These are phyloP conservation scores for Caenorhabditis sp. DNA, from an alignment of 2,888 invertebrate species.

Conservation along the genomic window DNA sequence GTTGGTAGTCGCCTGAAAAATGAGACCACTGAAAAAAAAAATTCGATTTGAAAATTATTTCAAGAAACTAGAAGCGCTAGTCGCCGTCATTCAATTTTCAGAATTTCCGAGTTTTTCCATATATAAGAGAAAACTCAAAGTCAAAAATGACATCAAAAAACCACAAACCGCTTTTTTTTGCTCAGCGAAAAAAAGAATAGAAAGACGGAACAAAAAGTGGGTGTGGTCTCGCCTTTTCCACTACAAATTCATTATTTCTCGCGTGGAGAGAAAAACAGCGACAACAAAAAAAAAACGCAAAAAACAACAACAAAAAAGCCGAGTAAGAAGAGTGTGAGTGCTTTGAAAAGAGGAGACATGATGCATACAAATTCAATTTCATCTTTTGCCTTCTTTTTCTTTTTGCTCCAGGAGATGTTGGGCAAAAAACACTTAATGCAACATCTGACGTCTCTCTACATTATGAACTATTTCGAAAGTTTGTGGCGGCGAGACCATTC, in stretches of 20 bases:
- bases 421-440: background rate
- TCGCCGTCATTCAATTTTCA: too few relatives aligned
- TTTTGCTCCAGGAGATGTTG: slow-evolving; percentile 1
- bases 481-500: too few relatives aligned
- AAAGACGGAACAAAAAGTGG: background rate
- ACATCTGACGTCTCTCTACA: too few relatives aligned
- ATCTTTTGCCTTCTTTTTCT: background rate
- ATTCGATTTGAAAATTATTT: too few relatives aligned
- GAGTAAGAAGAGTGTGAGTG: slow-evolving; percentile 6
- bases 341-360: too few relatives aligned
- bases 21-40: too few relatives aligned
- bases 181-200: background rate
- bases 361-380: background rate
- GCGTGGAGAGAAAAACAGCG: background rate
- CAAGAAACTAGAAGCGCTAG: too few relatives aligned
- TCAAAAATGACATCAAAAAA: too few relatives aligned
- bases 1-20: too few relatives aligned
- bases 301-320: background rate
- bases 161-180: background rate
- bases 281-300: background rate
- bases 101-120: too few relatives aligned
- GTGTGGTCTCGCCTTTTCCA: background rate
- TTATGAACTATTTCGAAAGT: too few relatives aligned
- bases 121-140: too few relatives aligned
- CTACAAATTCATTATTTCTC: background rate